Percentiles rank a stretch among this genome's conserved stretches.
Conservation (phyloP, 1,140 invertebrate species). For the Cydia amplana region DNA sequence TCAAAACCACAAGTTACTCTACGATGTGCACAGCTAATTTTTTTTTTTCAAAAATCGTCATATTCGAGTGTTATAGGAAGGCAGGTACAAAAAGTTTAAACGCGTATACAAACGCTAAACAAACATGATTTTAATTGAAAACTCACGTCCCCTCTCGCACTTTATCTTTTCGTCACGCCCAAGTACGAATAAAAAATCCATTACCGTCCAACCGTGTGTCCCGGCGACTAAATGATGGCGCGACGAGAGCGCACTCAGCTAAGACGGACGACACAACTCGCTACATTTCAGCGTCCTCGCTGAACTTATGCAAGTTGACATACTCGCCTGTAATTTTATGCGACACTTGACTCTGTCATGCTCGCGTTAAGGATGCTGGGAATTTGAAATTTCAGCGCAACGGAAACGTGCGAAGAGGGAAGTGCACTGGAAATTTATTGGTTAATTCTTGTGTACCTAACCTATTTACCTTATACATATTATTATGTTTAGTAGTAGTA, state of each 20-base stretch:
- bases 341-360: conserved; percentile 31
- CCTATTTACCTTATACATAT: too few species aligned
- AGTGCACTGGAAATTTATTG: neutral
- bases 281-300: conserved; percentile 30
- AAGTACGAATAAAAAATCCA: conserved; percentile 20
- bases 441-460: neutral
- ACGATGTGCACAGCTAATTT: too few species aligned
- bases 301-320: conserved; percentile 39
- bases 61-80: too few species aligned
- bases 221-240: conserved; percentile 32
- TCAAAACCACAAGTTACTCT: too few species aligned
- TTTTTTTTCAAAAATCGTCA: neutral
- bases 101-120: neutral
- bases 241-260: conserved; percentile 31
- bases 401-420: conserved; percentile 3
- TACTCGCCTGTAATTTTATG: conserved; percentile 32
- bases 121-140: neutral
- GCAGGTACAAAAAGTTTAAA: neutral
- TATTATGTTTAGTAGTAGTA: too few species aligned
- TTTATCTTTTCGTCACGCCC: conserved; percentile 19
- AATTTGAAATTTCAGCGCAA: conserved; percentile 19
- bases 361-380: conserved; percentile 13
- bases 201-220: conserved; percentile 32
- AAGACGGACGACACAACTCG: conserved; percentile 32
- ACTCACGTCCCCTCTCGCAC: neutral